These are phyloP conservation scores for Diacarnus erythraeanus DNA, from an alignment of 37 sponge, comb jelly and placozoan genomes.

Conservation along the genomic window DNA sequence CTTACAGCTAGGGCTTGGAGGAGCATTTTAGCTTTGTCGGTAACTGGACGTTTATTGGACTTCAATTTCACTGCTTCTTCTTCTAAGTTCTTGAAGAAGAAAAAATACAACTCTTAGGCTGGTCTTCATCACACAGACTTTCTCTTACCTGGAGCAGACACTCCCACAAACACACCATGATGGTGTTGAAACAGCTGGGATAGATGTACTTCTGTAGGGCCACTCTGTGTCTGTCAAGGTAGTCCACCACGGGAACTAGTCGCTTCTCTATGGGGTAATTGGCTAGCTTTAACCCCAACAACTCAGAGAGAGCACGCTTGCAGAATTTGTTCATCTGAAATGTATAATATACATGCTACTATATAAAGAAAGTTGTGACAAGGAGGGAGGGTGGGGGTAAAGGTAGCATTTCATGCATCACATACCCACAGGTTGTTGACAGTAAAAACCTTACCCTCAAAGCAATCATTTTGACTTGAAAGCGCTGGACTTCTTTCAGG, in stretches of 20 bases:
- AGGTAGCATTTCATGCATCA: not conserved
- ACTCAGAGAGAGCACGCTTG: constrained; percentile 57
- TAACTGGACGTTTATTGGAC: constrained; percentile 25
- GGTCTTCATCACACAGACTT: not conserved
- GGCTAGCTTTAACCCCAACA: constrained; percentile 61
- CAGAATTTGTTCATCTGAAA: constrained; percentile 76
- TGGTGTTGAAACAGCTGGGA: constrained; percentile 38
- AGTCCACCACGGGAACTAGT: constrained; percentile 56
- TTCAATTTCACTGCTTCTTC: constrained; percentile 59
- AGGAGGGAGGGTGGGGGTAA: not conserved
- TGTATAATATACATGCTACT: too few relatives aligned
- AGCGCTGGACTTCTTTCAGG: constrained; percentile 34
- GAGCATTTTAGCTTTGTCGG: constrained; percentile 43
- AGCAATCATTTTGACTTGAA: constrained; percentile 62
- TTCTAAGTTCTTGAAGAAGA: constrained; percentile 53
- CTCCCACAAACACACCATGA: constrained; percentile 57
- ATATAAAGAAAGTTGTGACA: not conserved
- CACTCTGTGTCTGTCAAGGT: constrained; percentile 40
- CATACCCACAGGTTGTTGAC: too few relatives aligned
- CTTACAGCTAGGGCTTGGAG: constrained; percentile 59
- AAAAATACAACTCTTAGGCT: not conserved
- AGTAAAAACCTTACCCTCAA: constrained; percentile 55
- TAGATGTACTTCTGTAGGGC: constrained; percentile 68
- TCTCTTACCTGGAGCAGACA: constrained; percentile 47
- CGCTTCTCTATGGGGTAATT: constrained; percentile 58